phyloP scores from a whole-genome alignment of 1,140 invertebrate species.

The Pinna nobilis region DNA sequence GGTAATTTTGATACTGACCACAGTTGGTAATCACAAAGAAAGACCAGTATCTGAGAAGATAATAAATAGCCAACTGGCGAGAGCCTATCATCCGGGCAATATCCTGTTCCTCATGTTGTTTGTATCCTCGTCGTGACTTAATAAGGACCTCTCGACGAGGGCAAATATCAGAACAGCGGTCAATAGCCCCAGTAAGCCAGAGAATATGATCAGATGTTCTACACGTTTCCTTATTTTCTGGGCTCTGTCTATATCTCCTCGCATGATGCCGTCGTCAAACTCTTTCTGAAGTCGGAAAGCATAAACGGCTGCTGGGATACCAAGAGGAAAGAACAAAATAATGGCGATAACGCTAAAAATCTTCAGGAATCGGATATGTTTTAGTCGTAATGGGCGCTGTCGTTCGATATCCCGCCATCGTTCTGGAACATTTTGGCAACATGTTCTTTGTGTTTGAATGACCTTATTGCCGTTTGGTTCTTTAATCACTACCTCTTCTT shows the following conservation, averaged over 20 bases:
- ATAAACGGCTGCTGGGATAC: slow-evolving; percentile 55
- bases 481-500: slow-evolving; percentile 35
- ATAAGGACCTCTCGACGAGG: slow-evolving; percentile 36
- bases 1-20: no score
- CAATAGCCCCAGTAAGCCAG: slow-evolving; percentile 49
- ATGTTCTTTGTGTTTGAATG: slow-evolving; percentile 35
- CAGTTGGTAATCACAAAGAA: no score
- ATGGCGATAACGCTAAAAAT: slow-evolving; percentile 48
- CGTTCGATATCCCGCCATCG: slow-evolving; percentile 23
- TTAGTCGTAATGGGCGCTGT: slow-evolving; percentile 43
- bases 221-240: slow-evolving; percentile 51
- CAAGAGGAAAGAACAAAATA: slow-evolving; percentile 60
- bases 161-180: slow-evolving; percentile 43
- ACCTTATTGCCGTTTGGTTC: slow-evolving; percentile 18
- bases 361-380: slow-evolving; percentile 43
- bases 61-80: no score
- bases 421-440: slow-evolving; percentile 14
- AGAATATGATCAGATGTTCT: slow-evolving; percentile 55
- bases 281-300: slow-evolving; percentile 53
- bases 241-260: slow-evolving; percentile 60
- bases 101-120: background rate
- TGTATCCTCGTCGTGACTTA: slow-evolving; percentile 7
- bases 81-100: slow-evolving; percentile 3
- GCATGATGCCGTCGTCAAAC: slow-evolving; percentile 56
- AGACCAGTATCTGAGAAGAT: no score